These are phyloP conservation scores for Smutsia gigantea DNA, from an alignment of 2,797 vertebrate genomes.

Conservation along the genomic window DNA sequence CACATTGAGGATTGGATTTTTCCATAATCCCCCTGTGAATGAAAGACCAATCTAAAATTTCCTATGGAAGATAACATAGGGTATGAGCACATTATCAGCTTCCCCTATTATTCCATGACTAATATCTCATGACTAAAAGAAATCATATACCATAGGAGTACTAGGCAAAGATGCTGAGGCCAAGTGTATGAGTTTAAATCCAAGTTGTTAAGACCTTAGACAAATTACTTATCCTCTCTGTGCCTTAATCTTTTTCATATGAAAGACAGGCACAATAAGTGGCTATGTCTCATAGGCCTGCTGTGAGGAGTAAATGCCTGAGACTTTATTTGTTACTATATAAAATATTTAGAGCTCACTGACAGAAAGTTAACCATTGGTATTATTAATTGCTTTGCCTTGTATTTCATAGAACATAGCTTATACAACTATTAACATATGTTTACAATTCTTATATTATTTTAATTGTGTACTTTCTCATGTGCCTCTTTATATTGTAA, in stretches of 20 bases:
- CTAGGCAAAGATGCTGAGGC: background rate
- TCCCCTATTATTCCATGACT: background rate
- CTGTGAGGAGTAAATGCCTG: background rate
- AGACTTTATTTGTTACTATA: background rate
- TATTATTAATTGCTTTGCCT: conserved; percentile 4
- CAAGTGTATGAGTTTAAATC: background rate
- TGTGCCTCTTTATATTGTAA: background rate
- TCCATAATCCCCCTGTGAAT: background rate
- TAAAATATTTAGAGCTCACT: background rate
- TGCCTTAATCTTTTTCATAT: background rate
- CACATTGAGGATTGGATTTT: background rate
- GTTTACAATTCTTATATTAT: background rate
- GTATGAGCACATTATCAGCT: background rate
- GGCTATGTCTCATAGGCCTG: background rate
- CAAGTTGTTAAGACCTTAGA: background rate
- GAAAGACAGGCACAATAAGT: conserved; percentile 11
- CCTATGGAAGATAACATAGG: background rate
- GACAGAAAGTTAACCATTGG: background rate
- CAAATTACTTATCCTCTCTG: background rate
- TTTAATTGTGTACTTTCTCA: conserved; percentile 10
- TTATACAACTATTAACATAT: background rate
- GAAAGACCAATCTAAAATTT: background rate
- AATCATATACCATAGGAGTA: background rate
- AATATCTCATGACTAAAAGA: background rate
- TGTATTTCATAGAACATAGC: background rate